These are phyloP conservation scores for Cheilosia vulpina DNA, from an alignment of 2,888 invertebrate genomes.

Conservation along the genomic window DNA sequence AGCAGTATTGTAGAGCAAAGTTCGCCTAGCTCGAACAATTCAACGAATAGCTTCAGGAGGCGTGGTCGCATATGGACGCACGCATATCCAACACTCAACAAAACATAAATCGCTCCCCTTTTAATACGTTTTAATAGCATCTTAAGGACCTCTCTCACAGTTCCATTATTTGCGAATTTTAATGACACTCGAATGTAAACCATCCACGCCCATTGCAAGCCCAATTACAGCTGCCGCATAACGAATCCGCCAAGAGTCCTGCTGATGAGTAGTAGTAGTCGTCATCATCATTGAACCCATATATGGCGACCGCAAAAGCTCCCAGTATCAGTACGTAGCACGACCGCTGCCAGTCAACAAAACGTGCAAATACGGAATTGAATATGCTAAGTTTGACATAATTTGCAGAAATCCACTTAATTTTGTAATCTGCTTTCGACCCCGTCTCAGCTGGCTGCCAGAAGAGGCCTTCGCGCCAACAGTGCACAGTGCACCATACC, in stretches of 20 bases:
- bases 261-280: conserved; percentile 10
- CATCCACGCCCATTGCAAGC: conserved; percentile 16
- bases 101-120: neutral
- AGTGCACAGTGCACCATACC: conserved; percentile 14
- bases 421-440: conserved; percentile 67
- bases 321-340: neutral
- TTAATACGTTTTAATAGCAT: neutral
- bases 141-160: neutral
- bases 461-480: conserved; percentile 36
- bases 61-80: neutral
- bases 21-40: too few relatives aligned
- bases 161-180: neutral
- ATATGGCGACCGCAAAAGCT: conserved; percentile 13
- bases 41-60: too few relatives aligned
- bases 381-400: conserved; percentile 74
- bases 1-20: too few relatives aligned
- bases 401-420: conserved; percentile 72
- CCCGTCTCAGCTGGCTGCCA: conserved; percentile 22
- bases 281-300: neutral
- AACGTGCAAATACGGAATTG: conserved; percentile 59
- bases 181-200: neutral
- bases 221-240: conserved; percentile 38
- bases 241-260: conserved; percentile 15
- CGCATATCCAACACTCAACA: neutral
- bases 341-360: conserved; percentile 45